Base-by-base conservation (phyloP, 2,113 vertebrate genomes). In the Anthoscopus minutus region DNA sequence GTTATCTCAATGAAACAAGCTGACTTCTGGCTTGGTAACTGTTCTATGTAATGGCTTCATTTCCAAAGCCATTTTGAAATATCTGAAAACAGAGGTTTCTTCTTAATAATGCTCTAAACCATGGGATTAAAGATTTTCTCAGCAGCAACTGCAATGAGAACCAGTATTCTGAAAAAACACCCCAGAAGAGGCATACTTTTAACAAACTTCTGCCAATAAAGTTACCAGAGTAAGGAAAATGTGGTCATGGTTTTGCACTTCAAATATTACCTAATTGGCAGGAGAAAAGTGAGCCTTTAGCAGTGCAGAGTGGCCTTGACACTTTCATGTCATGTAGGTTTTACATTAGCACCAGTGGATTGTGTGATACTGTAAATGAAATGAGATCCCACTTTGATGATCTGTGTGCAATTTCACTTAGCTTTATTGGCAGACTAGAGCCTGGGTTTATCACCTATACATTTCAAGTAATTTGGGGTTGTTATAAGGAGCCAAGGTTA, bases 331-430 rank as follows among this genome's bases (percentile, higher is more conserved):
- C 94, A 89, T 93, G 94, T 96, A 94, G 95, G 89, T 96, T 97
- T 96, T 96, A 94, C 96, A 97, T 97, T 97, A 97, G 96, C 97
- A 95, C 97, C 94, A 79, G 72, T 50, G 94, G 89, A 94, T 96
- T 95, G 96, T 97, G 96, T 3, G 79, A 97, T 93, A 89, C 96
- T 97, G 97, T 96, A 96, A 97, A 97, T 97, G 97, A 97, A 97
- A 97, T 96, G 96, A 96, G 97, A 96, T 97, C 96, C 96, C 97
- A 97, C 97, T 96, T 94, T 60, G 96, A 95, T 91, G 96, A 93
- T 96, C 91, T 94, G 94, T 95, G 97, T 93, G 94, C 96, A 94
- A 91, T 96, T 96, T 95, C 97, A 96, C 96, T 97, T 95, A 94
- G 93, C 96, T 95, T 96, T 96, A 97, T 93, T 96, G 97, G 96